These are phyloP conservation scores for Ancistrus triradiatus DNA, from an alignment of 2,113 vertebrate species.

Conservation along the genomic window DNA sequence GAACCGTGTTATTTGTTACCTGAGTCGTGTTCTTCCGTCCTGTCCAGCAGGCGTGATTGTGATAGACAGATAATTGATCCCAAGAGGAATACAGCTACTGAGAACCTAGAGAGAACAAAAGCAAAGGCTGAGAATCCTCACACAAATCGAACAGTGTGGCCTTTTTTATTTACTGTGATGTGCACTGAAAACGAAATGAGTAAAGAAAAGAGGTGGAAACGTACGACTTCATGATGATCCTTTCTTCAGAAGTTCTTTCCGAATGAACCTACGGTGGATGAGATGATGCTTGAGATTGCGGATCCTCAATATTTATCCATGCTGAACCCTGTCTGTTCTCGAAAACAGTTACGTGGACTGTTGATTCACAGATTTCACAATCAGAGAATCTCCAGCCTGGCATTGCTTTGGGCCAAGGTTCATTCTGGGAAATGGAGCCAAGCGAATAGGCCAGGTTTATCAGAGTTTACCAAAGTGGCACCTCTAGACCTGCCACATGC, in stretches of 20 bases:
- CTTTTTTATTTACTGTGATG: too few species aligned
- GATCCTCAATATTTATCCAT: conserved; percentile 50
- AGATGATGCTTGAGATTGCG: neutral
- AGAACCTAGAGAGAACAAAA: conserved; percentile 47
- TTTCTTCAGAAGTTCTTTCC: neutral
- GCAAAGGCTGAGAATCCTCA: too few species aligned
- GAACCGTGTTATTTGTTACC: too few species aligned
- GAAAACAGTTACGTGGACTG: neutral
- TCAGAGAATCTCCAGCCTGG: conserved; percentile 22
- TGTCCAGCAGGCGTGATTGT: conserved; percentile 31
- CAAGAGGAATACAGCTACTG: conserved; percentile 43
- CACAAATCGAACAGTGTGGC: too few species aligned
- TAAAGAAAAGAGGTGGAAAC: conserved; percentile 18
- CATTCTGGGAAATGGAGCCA: neutral
- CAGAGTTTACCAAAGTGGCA: too few species aligned
- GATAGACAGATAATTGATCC: conserved; percentile 36
- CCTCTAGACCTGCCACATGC: too few species aligned
- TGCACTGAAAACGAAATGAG: neutral
- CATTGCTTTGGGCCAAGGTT: neutral
- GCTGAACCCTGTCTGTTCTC: neutral
- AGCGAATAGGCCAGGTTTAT: neutral
- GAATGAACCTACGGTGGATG: neutral
- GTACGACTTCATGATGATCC: conserved; percentile 47
- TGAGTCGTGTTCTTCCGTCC: conserved; percentile 24
- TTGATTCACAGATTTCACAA: conserved; percentile 27